A percentile compares a stretch with the other conserved stretches of the same genome.
Conservation (phyloP, 1,140 invertebrate species). For the Macrobrachium nipponense region DNA sequence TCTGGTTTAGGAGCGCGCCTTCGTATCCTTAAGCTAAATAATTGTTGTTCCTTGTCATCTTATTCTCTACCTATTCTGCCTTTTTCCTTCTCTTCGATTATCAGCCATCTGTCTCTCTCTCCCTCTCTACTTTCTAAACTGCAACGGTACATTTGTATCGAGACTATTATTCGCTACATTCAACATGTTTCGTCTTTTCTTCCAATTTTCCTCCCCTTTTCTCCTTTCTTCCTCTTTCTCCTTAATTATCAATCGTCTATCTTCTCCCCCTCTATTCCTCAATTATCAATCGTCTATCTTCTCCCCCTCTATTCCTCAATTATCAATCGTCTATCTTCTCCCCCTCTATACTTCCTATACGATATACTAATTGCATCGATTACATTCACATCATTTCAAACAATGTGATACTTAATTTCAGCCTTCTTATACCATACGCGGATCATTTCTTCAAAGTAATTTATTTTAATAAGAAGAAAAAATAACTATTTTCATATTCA, state of each 20-base stretch:
- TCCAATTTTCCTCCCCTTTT: neutral
- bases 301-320: slow-evolving; percentile 20
- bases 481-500: too few species aligned
- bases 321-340: slow-evolving; percentile 7
- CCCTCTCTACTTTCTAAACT: too few species aligned
- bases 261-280: neutral
- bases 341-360: neutral
- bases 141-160: neutral
- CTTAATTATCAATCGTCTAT: neutral
- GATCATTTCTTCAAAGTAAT: too few species aligned
- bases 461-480: too few species aligned
- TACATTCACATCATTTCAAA: too few species aligned
- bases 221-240: neutral
- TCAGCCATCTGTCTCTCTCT: too few species aligned
- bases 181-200: neutral
- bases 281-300: neutral
- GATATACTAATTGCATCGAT: too few species aligned
- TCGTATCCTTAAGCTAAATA: too few species aligned
- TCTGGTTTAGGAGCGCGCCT: too few species aligned
- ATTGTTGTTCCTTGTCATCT: neutral
- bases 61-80: neutral
- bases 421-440: too few species aligned
- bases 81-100: neutral
- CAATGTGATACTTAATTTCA: too few species aligned
- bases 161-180: neutral